Evolutionary conservation across 2,888 invertebrate genomes (phyloP).

Genomic region (Altica lythri): DNA sequence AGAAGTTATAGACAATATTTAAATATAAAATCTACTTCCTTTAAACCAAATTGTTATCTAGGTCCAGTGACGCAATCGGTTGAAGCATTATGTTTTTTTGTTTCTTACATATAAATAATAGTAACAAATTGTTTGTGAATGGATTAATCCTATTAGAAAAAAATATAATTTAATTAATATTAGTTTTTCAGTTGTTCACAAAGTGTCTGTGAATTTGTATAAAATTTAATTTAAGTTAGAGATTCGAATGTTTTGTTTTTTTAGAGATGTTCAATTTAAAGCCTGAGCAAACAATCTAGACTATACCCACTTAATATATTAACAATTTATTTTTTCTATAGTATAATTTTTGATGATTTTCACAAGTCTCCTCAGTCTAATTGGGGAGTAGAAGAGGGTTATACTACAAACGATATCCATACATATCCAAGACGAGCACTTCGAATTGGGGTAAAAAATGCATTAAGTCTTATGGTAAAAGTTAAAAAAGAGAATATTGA

Average conservation of each 20-base stretch:
- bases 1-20: no score
- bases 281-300: no score
- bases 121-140: no score
- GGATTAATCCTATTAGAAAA: no score
- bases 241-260: no score
- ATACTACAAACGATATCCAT: conserved; percentile 58
- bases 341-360: conserved; percentile 29
- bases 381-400: conserved; percentile 62
- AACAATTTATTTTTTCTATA: conserved; percentile 4
- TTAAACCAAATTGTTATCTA: no score
- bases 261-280: no score
- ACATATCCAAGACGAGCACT: conserved; percentile 70
- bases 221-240: no score
- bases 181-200: not conserved
- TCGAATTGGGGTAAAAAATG: conserved; percentile 63
- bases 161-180: not conserved
- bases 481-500: conserved; percentile 38
- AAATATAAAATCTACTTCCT: no score
- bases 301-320: not conserved
- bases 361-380: conserved; percentile 26
- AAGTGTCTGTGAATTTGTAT: not conserved
- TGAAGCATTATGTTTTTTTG: no score
- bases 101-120: no score
- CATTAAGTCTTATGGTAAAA: conserved; percentile 35
- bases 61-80: no score